Evolutionary conservation across 2,797 vertebrate genomes (phyloP).

Genomic region (Nothura maculosa): DNA sequence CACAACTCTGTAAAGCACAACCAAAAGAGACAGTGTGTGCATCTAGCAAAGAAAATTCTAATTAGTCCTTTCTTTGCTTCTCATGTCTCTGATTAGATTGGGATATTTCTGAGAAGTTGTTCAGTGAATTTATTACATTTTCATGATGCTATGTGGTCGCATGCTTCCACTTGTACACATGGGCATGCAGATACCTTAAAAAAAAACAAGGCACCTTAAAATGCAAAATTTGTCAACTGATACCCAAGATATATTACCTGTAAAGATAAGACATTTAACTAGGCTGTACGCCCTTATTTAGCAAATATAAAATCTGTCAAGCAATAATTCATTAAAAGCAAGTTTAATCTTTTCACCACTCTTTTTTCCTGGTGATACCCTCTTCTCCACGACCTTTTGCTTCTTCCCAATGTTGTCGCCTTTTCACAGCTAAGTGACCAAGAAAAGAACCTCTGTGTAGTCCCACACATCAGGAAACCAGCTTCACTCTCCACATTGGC

Average conservation of each 20-base stretch:
- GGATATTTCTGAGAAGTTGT: neutral
- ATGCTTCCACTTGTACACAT: neutral
- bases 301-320: neutral
- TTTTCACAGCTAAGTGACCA: neutral
- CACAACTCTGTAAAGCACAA: neutral
- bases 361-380: neutral
- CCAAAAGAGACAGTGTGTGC: neutral
- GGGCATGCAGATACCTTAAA: neutral
- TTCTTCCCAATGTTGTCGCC: neutral
- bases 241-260: neutral
- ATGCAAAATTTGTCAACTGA: neutral
- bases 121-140: neutral
- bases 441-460: neutral
- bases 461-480: neutral
- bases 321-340: neutral
- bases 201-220: neutral
- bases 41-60: neutral
- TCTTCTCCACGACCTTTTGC: too few species aligned
- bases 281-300: neutral
- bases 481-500: rapidly evolving
- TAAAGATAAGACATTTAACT: neutral
- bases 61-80: neutral
- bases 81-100: neutral
- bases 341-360: neutral
- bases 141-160: neutral